Base-by-base conservation (phyloP, 2,797 vertebrate genomes). In the Lacerta agilis region DNA sequence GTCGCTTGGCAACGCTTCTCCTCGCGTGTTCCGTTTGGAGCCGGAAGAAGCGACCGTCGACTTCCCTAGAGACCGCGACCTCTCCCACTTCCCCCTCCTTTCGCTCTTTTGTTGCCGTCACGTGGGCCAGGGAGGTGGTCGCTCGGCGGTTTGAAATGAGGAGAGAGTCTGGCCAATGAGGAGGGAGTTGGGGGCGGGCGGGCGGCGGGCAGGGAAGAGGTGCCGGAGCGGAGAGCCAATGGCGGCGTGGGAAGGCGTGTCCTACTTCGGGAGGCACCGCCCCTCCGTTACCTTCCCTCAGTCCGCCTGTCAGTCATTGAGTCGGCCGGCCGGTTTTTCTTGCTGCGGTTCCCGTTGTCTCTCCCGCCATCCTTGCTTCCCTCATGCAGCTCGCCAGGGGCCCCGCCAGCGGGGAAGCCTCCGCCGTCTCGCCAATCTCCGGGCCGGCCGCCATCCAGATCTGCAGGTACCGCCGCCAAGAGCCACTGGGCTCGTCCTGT, bases 381-480 rank as follows among this genome's bases (percentile, higher is more conserved):
- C 49, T 55, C 49, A 76, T 76, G 84, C 84, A 84, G 71, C 38
- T 18, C 17, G 27, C 58, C 38, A 10, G 58, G 41, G 49, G 4
- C 5, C 71, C 58, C 36, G 27, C 38, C 61, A 15, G 41, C 17
- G 73, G 38, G 8, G 75, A 36, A 9, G 20, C 87, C 67, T 88
- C 78, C 27, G 69, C 93, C 92, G 97, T 97, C 96, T 64, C 61
- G 61, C 83, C 90, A 72, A 84, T 78, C 85, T 92, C 92, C n/a
- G 86, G 92, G 49, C 95, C 96, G 61, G 95, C 96, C 33, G 95
- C 97, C 66, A 97, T 98, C 87, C 98, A 98, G 88, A 94, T 99
- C 76, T 98, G 98, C 98, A 98, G 98, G 98, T 98, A 97, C 92
- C 10, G 67, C 61, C 61, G 61, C 9, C 67, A 15, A 11, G 27